These are phyloP conservation scores for Malaclemys terrapin DNA, from an alignment of 2,113 vertebrate species.

Conservation along the genomic window DNA sequence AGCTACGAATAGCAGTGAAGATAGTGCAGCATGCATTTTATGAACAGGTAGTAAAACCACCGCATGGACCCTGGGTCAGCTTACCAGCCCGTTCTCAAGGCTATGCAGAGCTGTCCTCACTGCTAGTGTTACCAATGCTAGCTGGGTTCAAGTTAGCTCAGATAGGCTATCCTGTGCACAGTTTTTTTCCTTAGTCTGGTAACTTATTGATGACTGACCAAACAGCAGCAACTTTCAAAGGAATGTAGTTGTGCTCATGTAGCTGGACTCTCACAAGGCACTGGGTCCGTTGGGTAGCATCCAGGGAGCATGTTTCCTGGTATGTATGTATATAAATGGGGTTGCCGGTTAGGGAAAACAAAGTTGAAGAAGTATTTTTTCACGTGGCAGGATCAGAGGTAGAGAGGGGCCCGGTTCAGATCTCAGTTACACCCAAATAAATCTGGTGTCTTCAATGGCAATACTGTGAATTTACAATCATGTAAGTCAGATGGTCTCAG, in stretches of 20 bases:
- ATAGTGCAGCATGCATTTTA: too few species aligned
- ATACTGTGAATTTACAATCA: not conserved
- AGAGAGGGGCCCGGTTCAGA: not conserved
- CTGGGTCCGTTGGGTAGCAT: not conserved
- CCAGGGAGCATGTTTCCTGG: not conserved
- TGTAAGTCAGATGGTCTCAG: not conserved
- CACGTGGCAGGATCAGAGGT: not conserved
- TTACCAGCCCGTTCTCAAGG: too few species aligned
- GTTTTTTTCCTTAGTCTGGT: not conserved
- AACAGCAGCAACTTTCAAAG: not conserved
- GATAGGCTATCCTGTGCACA: not conserved
- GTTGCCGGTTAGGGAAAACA: not conserved
- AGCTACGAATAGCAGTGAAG: too few species aligned
- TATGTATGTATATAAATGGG: not conserved
- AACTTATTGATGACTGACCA: not conserved
- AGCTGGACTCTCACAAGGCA: not conserved
- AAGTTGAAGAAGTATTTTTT: not conserved
- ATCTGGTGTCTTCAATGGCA: not conserved
- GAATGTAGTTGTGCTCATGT: rapidly evolving
- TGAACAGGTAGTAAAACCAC: too few species aligned
- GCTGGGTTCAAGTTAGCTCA: not conserved
- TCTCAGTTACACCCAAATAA: not conserved
- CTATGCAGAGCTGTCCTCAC: too few species aligned
- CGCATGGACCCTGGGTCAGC: too few species aligned
- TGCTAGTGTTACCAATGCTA: not conserved